A percentile compares a stretch with the other conserved stretches of the same genome.
Evolutionary conservation across 2,113 vertebrate species (phyloP).

Genomic region (Oenanthe oenanthe): DNA sequence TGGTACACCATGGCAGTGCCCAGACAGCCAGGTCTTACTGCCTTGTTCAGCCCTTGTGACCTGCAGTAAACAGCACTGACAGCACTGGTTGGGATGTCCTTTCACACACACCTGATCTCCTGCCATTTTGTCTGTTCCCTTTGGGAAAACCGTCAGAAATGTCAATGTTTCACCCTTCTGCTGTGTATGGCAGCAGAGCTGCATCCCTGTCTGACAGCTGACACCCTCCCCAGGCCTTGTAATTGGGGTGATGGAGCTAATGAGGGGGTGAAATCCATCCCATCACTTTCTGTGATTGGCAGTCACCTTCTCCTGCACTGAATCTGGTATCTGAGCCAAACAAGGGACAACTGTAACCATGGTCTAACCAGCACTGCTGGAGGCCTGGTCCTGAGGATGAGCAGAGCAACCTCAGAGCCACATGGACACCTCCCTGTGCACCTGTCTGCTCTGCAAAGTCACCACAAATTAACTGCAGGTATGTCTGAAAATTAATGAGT

Average conservation of each 20-base stretch:
- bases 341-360: rapidly evolving
- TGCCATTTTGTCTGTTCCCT: not conserved
- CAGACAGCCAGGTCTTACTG: not conserved
- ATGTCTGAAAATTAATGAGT: not conserved
- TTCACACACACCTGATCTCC: not conserved
- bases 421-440: rapidly evolving
- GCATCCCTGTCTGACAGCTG: not conserved
- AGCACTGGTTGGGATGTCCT: not conserved
- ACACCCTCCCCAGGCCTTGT: not conserved
- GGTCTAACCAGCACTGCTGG: not conserved
- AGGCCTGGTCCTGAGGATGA: not conserved
- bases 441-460: not conserved
- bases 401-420: not conserved
- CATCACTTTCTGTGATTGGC: not conserved
- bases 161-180: not conserved
- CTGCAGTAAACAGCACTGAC: not conserved
- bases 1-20: not conserved
- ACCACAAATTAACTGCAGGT: not conserved
- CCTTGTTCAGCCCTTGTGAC: not conserved
- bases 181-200: rapidly evolving
- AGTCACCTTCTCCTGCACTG: rapidly evolving
- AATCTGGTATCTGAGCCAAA: not conserved
- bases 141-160: not conserved
- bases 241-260: not conserved
- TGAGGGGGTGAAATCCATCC: not conserved